A percentile compares a stretch with the other conserved stretches of the same genome.
phyloP scores from a whole-genome alignment of 2,113 vertebrate genomes.

The Oxyura jamaicensis region DNA sequence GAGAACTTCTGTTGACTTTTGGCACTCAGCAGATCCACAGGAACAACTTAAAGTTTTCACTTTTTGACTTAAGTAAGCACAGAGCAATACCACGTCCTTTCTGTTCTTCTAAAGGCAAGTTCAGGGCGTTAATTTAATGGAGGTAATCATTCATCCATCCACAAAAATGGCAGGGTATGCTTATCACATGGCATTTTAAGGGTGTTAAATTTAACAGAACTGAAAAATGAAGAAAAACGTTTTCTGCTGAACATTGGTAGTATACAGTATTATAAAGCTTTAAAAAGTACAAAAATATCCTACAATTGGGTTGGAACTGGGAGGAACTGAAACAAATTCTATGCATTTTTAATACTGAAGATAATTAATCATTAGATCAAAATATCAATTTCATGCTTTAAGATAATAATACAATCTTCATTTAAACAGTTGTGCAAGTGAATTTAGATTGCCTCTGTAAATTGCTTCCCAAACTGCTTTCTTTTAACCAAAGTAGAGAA shows the following conservation, averaged over 20 bases:
- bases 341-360: not conserved
- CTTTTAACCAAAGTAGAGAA: not conserved
- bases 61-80: not conserved
- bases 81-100: not conserved
- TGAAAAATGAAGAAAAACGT: not conserved
- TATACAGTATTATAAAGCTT: not conserved
- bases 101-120: not conserved
- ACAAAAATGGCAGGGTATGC: not conserved
- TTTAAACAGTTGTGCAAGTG: not conserved
- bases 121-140: not conserved
- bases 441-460: not conserved
- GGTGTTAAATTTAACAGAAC: not conserved
- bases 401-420: not conserved
- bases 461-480: not conserved
- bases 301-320: not conserved
- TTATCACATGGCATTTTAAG: not conserved
- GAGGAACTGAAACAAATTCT: not conserved
- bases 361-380: not conserved
- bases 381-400: not conserved
- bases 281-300: not conserved
- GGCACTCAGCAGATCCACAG: not conserved
- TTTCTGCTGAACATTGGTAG: not conserved
- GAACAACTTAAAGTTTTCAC: not conserved
- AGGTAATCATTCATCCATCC: not conserved
- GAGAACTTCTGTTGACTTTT: constrained; percentile 25